Base-by-base conservation (phyloP, 2,888 invertebrate species). In the Temnothorax rugatulus region DNA sequence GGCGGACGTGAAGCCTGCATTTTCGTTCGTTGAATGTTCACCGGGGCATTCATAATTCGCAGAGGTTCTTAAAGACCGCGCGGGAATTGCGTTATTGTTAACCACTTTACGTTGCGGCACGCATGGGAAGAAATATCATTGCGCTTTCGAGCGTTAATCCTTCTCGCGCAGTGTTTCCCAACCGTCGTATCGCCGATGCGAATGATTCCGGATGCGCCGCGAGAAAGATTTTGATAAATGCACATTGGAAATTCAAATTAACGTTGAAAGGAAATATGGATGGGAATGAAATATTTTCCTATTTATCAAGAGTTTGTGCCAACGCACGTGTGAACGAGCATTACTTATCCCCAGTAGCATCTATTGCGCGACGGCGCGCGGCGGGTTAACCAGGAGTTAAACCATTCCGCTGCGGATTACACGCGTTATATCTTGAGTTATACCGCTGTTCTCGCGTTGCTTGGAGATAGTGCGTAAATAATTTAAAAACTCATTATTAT, bases 81-180 rank as follows among this genome's bases (percentile, higher is more conserved):
- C 83, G 76, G 74, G 77, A 84, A 76, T 76, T 64, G 52, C 71
- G 77, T 83, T 77, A 79, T 83, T 83, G 83, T 83, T 85, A 73
- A 83, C 54, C 74, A 84, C 75, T 82, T 82, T 75, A 69, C 54
- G 68, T 73, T 73, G 73, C 38, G 79, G 79, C 25, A 61, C 34
- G 59, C 73, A 81, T 81, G 79, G 59, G 79, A 81, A 81, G 73
- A 73, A 71, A 61, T 50, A 81, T 81, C 59, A 50, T 47, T 73
- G 79, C 47, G 59, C 79, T 81, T 59, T 81, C 79, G 38, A 81
- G 73, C 79, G 73, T 71, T 81, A 73, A 73, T 81, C 25, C 38
- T 59, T 38, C 34, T 68, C 61, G 25, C 59, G 13, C 79, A 73
- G 73, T 50, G 59, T 29, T 81, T 79, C 79, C 47, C 79, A 71